Evolutionary conservation across 2,888 invertebrate species (phyloP), one percentile per base, ranked within the genome.

Genomic region (Eupithecia abbreviata): DNA sequence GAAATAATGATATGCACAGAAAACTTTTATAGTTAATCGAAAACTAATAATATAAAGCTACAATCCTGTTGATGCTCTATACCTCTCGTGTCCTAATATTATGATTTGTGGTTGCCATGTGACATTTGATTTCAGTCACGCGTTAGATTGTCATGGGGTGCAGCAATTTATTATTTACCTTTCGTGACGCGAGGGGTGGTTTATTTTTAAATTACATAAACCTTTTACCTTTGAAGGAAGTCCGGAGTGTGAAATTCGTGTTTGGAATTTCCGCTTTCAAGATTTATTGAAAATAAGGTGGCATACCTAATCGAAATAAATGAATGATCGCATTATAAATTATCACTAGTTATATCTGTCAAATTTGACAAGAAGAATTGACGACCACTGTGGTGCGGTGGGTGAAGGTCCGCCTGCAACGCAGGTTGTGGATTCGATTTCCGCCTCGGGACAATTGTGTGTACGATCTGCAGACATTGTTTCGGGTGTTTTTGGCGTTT

Each of bases 71-170:
- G 9, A 15, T 12, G 0, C 77, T 80, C 79, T 47, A 79, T 51
- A 0, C 4, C 45, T 79, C 79, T 80, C 15, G 69, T 87, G 85
- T 88, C 81, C 80, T 80, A 79, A 82, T 86, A 85, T 86, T 90
- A 90, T 92, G 91, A 92, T 92, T 92, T 91, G 91, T 92, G 91
- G 88, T 83, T 85, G 81, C 87, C 85, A 86, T 88, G 89, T 89
- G 92, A 91, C 93, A 90, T 91, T 87, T 92, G 92, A 93, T 91
- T 92, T 92, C 90, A 92, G 90, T 90, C 90, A 87, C 89, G 90
- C 91, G 90, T 91, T 90, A 88, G 87, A 87, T 89, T 88, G 90
- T 87, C 86, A 87, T 74, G 86, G 91, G 88, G 87, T 83, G 86
- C 80, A 80, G 85, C 90, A 86, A 92, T 91, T 92, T 92, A 93